A percentile compares a stretch with the other conserved stretches of the same genome.
Conservation (phyloP, 2,888 invertebrate species). For the Aricia artaxerxes region DNA sequence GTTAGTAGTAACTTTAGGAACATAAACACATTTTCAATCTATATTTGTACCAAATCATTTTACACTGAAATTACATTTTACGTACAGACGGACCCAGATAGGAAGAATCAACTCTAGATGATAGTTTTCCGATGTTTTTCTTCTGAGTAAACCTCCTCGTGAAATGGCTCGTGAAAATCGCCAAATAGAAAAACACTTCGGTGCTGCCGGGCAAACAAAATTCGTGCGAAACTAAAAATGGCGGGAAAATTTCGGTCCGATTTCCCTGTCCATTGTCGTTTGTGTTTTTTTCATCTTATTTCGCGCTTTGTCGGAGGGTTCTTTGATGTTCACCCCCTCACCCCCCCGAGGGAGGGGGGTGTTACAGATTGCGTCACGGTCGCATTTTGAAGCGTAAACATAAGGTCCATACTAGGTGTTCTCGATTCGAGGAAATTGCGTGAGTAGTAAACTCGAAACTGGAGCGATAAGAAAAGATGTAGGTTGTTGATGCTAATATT, state of each 20-base stretch:
- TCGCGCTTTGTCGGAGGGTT: constrained; percentile 77
- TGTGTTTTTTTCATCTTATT: constrained; percentile 78
- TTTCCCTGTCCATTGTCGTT: constrained; percentile 77
- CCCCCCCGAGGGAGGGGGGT: constrained; percentile 50
- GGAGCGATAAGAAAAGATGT: too few relatives aligned
- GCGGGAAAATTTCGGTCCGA: constrained; percentile 60
- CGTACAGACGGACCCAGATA: too few relatives aligned
- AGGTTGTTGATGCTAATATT: too few relatives aligned
- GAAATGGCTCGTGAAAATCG: constrained; percentile 29
- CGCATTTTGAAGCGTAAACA: constrained; percentile 69
- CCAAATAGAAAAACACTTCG: constrained; percentile 27
- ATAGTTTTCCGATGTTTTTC: background rate
- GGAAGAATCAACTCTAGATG: background rate
- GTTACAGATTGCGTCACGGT: constrained; percentile 76
- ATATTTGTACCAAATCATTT: too few relatives aligned
- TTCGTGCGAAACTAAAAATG: constrained; percentile 59
- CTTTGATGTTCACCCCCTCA: constrained; percentile 70
- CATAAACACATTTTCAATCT: too few relatives aligned
- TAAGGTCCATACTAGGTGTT: constrained; percentile 56
- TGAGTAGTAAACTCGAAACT: background rate
- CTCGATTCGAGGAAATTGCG: background rate
- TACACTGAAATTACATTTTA: too few relatives aligned
- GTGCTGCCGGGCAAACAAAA: constrained; percentile 45
- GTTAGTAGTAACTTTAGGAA: too few relatives aligned
- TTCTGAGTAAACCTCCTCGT: constrained; percentile 29